Evolutionary conservation across 2,888 invertebrate species (phyloP), one percentile per base, ranked within the genome.

Genomic region (Yponomeuta sedellus): DNA sequence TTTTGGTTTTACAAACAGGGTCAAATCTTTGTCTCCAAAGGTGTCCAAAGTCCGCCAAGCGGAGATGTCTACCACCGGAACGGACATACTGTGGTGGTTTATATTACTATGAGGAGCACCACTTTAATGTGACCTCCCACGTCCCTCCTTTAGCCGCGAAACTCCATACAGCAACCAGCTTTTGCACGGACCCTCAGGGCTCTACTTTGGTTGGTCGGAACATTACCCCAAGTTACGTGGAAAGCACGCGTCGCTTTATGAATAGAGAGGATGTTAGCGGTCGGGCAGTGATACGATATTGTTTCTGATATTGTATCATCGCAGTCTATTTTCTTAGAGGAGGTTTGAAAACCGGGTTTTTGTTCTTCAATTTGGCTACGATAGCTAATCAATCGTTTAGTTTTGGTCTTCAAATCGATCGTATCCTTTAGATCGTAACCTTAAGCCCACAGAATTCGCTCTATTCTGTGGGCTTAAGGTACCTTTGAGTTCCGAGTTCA

Each of bases 11-110:
- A 34, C 34, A 34, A 34, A 34, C 16, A 16, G 44, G 44, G 4
- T 12, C 44, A 52, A 52, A 52, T 16, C 44, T 4, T 12, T 16
- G 4, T 6, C 44, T 16, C 44, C 5, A 16, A 16, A 16, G 16
- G 44, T 1, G 44, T 52, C 16, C 44, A 52, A 52, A 52, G 16
- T 52, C 44, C 16, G 3, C 44, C 44, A 52, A 52, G 44, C 44
- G 44, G 44, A 52, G 44, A 52, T 52, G 20, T 22, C 28, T 25
- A 61, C 61, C 61, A 61, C 61, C 61, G 61, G 61, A 61, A 61
- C 61, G 61, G 34, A 25, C 44, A 58, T 20, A 58, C 61, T 28
- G 61, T 11, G 25, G 59, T 59, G 25, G 20, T 25, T 61, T 61
- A 34, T 61, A 28, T 61, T 61, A 61, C 61, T 61, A 34, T 28